phyloP scores from a whole-genome alignment of 2,113 vertebrate species.

The Syngnathus floridae region DNA sequence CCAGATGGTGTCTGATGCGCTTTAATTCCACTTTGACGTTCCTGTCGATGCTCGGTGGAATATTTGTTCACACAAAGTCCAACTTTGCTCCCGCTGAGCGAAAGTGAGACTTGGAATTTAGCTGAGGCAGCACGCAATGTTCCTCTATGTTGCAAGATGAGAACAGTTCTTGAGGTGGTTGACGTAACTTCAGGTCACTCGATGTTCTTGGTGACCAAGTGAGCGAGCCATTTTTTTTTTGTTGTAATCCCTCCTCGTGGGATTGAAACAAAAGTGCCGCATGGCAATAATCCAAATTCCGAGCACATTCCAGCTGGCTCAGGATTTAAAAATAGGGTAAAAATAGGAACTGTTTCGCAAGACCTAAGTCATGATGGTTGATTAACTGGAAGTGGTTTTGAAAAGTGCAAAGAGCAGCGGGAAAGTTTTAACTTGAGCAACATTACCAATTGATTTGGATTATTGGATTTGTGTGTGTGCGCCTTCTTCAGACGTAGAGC shows the following conservation, averaged over 20 bases:
- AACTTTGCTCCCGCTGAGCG: background rate
- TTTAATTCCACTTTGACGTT: constrained; percentile 15
- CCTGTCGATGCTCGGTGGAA: constrained; percentile 2
- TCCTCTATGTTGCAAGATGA: constrained; percentile 11
- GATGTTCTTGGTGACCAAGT: background rate
- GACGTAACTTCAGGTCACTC: background rate
- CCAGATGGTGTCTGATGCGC: constrained; percentile 37
- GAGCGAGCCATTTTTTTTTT: background rate
- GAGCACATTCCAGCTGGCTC: background rate
- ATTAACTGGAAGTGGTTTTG: background rate
- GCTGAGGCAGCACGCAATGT: constrained; percentile 18
- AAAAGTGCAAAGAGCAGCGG: background rate
- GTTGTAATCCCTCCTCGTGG: background rate
- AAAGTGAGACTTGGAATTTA: constrained; percentile 16
- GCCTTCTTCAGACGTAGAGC: constrained; percentile 83
- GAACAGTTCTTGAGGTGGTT: background rate
- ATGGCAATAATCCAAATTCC: background rate
- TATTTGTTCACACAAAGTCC: constrained; percentile 19
- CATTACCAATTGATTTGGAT: background rate
- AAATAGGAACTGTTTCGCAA: background rate
- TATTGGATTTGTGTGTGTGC: constrained; percentile 2
- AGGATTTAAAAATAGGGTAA: background rate
- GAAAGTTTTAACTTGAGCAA: background rate
- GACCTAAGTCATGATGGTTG: background rate
- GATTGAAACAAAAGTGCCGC: background rate